A percentile compares a stretch with the other conserved stretches of the same genome.
Conservation (phyloP, 2,888 invertebrate species). For the Agriopis leucophaearia region DNA sequence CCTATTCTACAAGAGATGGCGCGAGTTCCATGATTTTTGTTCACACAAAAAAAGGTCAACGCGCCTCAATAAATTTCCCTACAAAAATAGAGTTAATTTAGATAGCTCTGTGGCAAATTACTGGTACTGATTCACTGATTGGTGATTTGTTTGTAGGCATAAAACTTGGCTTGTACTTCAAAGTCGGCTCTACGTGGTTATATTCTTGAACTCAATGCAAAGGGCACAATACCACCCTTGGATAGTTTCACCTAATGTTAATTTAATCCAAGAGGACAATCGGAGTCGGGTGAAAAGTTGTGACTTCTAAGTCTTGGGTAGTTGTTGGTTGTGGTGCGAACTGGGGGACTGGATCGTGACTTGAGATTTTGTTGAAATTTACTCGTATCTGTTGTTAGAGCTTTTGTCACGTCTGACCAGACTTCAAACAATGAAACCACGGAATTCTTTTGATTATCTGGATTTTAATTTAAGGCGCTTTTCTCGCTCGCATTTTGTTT, state of each 20-base stretch:
- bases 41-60: too few species aligned
- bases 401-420: slow-evolving; percentile 10
- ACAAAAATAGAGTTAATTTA: too few species aligned
- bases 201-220: slow-evolving; percentile 6
- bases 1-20: too few species aligned
- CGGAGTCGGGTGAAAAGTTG: slow-evolving; percentile 71
- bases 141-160: not conserved
- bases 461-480: too few species aligned
- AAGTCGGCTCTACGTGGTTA: not conserved
- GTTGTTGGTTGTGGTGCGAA: slow-evolving; percentile 56
- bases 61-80: too few species aligned
- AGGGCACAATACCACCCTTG: slow-evolving; percentile 65
- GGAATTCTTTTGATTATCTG: too few species aligned
- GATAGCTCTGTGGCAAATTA: too few species aligned
- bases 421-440: not conserved
- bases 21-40: too few species aligned
- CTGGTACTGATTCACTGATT: too few species aligned
- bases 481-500: too few species aligned
- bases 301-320: slow-evolving; percentile 74
- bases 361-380: slow-evolving; percentile 8
- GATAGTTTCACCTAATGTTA: slow-evolving; percentile 84
- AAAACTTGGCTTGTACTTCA: not conserved
- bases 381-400: slow-evolving; percentile 2
- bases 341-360: slow-evolving; percentile 49
- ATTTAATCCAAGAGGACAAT: slow-evolving; percentile 83